phyloP scores from a whole-genome alignment of 2,113 vertebrate species.

The Lagopus muta region DNA sequence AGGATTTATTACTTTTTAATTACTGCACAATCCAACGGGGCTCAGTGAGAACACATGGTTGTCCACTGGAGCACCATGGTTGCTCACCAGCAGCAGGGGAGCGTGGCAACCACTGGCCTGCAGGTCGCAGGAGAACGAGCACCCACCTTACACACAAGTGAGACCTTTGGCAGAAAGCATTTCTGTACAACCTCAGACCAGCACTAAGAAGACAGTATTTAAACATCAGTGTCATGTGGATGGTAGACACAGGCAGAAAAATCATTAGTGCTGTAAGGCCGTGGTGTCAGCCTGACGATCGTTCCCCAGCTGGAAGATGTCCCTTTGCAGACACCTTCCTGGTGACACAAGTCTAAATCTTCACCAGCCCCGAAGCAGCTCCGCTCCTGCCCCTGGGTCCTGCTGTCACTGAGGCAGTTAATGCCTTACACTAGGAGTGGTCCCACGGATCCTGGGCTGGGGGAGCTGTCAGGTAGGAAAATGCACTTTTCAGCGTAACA shows the following conservation, averaged over 20 bases:
- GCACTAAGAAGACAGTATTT: not conserved
- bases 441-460: not conserved
- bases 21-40: conserved; percentile 26
- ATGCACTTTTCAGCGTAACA: not conserved
- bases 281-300: not conserved
- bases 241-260: not conserved
- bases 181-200: not conserved
- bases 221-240: not conserved
- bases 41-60: conserved; percentile 7
- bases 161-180: not conserved
- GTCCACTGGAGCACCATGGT: not conserved
- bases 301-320: not conserved
- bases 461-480: not conserved
- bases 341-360: not conserved
- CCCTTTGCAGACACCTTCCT: not conserved
- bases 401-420: not conserved
- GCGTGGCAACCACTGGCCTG: not conserved
- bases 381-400: not conserved
- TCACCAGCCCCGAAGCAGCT: conserved; percentile 35
- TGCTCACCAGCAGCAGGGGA: not conserved
- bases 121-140: not conserved
- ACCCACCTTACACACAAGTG: not conserved
- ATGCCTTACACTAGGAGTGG: not conserved
- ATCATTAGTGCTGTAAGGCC: not conserved
- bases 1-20: conserved; percentile 62